Base-by-base conservation (phyloP, 1,140 invertebrate species). In the Papilio polyxenes region DNA sequence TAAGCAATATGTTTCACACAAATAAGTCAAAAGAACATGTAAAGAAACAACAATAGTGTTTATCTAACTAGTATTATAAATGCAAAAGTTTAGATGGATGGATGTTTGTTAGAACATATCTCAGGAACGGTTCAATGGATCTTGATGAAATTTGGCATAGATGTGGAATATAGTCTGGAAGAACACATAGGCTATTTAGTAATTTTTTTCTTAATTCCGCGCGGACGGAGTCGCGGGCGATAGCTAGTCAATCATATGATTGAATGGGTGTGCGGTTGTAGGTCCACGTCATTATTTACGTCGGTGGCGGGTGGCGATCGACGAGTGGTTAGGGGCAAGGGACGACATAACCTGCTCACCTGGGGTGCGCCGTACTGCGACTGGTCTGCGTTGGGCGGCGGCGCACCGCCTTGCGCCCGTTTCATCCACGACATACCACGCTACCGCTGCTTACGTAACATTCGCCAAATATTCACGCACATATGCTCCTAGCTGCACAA, bases 351-450 rank as follows among this genome's bases (percentile, higher is more conserved):
- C 89, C 89, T 92, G 84, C 88, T 91, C 80, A 93, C 93, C 90
- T 92, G 92, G 75, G 88, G 75, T 23, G 89, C 85, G 82, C 81
- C 84, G 85, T 89, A 91, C 80, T 87, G 65, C 87, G 86, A 87
- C 82, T 86, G 90, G 44, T 89, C 91, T 44, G 90, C 79, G 56
- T 84, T 87, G 48, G 91, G 86, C 80, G 89, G 89, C 82, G 91
- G 89, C 74, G 89, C 89, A 81, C 88, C 89, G 81, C 88, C 90
- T 84, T 90, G 88, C 49, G 89, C 85, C 87, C 92, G 90, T 89
- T 94, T 94, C 92, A 92, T 92, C 94, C 93, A 95, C 88, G 93
- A 95, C 94, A 95, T 95, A 83, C 83, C 85, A 85, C 86, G 84
- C 86, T 91, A 92, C 83, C 82, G 83, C 85, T 83, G 75, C 89